A percentile compares a stretch with the other conserved stretches of the same genome.
phyloP scores from a whole-genome alignment of 2,888 invertebrate species.

The Oconnorella tubifera region DNA sequence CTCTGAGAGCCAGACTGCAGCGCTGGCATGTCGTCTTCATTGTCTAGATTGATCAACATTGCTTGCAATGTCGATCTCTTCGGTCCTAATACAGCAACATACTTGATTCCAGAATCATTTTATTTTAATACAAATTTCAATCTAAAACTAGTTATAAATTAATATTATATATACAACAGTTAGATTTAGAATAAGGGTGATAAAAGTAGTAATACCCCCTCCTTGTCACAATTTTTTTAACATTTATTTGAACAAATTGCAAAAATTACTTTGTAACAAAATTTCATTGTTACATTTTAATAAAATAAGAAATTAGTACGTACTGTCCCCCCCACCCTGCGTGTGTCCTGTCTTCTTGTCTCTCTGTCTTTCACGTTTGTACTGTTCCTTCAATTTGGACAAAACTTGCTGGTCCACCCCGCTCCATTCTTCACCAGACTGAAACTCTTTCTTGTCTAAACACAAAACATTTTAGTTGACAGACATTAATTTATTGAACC shows the following conservation, averaged over 20 bases:
- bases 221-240: too few species aligned
- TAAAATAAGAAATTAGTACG: too few species aligned
- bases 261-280: too few species aligned
- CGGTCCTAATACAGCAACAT: slow-evolving; percentile 55
- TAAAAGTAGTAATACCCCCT: too few species aligned
- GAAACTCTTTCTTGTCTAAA: too few species aligned
- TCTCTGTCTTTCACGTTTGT: slow-evolving; percentile 43
- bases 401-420: slow-evolving; percentile 49
- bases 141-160: not conserved
- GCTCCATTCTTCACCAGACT: slow-evolving; percentile 47
- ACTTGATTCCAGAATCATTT: not conserved
- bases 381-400: slow-evolving; percentile 53
- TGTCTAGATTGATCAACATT: slow-evolving; percentile 56
- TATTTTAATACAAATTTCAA: not conserved
- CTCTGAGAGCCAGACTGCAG: slow-evolving; percentile 27
- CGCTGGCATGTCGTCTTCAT: slow-evolving; percentile 31
- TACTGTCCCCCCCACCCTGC: slow-evolving; percentile 6
- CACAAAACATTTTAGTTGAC: not conserved
- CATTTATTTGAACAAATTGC: too few species aligned
- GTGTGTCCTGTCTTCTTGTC: slow-evolving; percentile 31
- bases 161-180: not conserved
- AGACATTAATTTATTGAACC: too few species aligned
- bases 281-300: too few species aligned
- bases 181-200: too few species aligned
- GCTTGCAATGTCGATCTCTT: slow-evolving; percentile 56